Evolutionary conservation across 64 coral and sea anemone genomes (phyloP), one percentile per base, ranked within the genome.

Genomic region (Stichodactyla mertensii): DNA sequence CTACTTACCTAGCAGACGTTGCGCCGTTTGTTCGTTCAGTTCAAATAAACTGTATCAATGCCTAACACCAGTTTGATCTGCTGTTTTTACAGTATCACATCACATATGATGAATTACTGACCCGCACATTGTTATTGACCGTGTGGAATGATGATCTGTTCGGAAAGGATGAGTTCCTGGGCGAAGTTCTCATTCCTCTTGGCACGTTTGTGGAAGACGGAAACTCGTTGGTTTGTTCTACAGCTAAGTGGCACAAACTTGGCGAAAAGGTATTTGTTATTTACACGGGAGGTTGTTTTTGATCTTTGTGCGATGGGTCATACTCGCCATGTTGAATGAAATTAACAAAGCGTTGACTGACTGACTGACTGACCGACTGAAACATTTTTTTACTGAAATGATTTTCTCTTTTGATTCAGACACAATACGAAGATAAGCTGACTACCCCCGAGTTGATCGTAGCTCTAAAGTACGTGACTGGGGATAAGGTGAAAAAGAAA

Each of bases 81-180:
- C 54, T 45, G 2, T 77, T 83, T 87, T 57, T 28, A n/a, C 88
- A 99, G 97, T 99, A 95, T 79, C 86, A 88, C 18, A 88, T 99
- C 4, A 82, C 90, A 20, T 95, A 95, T 52, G 97, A 99, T 24
- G 97, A 99, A 71, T 74, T 99, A 2, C 26, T 99, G 4, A 92
- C 93, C 5, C 88, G 97, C 18, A 95, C 93, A 0, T 86, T 99
- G 54, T 80, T 71, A 57, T 52, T 99, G 54, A 94, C 93, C 14
- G 93, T 99, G 4, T 99, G 93, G 97, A 92, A 99, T 79, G 87
- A 95, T 4, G 86, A 88, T 87, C 88, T 89, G 6, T 93, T 93
- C 54, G 93, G 90, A 56, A 85, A 82, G 28, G 94, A 99, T 70
- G 90, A 88, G 24, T 99, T 99, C 55, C 52, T 99, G 4, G 97